A percentile compares a stretch with the other conserved stretches of the same genome.
Evolutionary conservation across 2,113 vertebrate species (phyloP).

Genomic region (Grammomys surdaster): DNA sequence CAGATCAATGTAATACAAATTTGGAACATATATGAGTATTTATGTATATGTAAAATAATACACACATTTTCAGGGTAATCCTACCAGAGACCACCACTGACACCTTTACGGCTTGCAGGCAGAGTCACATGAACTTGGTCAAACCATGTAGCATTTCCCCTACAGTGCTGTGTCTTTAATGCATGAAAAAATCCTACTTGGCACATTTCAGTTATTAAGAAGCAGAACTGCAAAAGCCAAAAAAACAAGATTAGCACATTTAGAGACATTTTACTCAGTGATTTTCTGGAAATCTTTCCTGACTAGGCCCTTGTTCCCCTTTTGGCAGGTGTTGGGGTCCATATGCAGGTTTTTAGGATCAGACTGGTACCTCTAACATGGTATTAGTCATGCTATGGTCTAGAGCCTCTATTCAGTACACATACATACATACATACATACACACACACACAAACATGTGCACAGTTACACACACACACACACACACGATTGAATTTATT

Average conservation of each 20-base stretch:
- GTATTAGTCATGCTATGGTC: not conserved
- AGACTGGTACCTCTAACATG: not conserved
- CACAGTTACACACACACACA: rapidly evolving
- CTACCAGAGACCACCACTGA: not conserved
- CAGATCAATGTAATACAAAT: not conserved
- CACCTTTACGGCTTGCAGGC: not conserved
- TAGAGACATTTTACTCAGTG: not conserved
- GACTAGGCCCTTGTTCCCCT: not conserved
- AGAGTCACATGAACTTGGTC: not conserved
- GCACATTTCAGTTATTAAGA: not conserved
- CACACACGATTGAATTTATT: not conserved
- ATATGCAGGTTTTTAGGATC: not conserved
- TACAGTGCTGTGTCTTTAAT: not conserved
- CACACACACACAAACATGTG: not conserved
- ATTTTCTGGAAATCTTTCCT: not conserved
- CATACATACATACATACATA: not conserved
- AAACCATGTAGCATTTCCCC: not conserved
- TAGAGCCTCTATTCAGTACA: no score
- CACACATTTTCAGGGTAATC: not conserved
- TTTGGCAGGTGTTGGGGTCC: not conserved
- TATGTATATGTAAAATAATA: not conserved
- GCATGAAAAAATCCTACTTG: not conserved
- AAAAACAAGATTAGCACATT: not conserved
- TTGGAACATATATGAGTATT: not conserved
- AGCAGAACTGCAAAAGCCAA: no score